Conservation (phyloP, 2,797 vertebrate species). For the Crocidura indochinensis region DNA sequence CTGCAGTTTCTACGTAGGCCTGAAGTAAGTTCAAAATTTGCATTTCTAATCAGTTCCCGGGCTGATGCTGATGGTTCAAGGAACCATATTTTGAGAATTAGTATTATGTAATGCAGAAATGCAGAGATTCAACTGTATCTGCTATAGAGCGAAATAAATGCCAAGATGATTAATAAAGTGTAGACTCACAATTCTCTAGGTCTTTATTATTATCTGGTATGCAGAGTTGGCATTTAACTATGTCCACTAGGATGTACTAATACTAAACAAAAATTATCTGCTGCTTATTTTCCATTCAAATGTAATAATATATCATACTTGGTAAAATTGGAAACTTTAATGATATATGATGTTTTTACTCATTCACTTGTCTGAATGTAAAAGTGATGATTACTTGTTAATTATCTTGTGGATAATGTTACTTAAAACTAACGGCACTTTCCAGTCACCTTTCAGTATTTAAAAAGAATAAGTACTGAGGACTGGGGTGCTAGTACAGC, state of each 20-base stretch:
- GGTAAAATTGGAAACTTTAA: constrained; percentile 40
- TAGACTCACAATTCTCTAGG: neutral
- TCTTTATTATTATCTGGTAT: neutral
- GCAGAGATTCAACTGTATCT: neutral
- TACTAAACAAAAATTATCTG: neutral
- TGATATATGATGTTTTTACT: neutral
- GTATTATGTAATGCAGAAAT: neutral
- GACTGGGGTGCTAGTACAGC: too few species aligned
- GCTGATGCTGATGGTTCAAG: neutral
- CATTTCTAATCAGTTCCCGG: constrained; percentile 41
- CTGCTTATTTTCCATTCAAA: constrained; percentile 8
- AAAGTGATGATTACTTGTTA: neutral
- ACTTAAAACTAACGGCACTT: neutral
- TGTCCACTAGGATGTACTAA: neutral
- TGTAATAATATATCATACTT: constrained; percentile 37
- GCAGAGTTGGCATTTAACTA: neutral
- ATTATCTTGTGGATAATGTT: neutral
- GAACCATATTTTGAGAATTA: neutral
- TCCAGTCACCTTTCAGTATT: constrained; percentile 40
- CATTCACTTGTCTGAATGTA: neutral
- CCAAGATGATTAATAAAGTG: neutral
- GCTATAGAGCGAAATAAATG: neutral
- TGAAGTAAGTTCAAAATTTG: neutral
- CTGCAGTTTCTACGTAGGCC: neutral
- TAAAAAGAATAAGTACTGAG: neutral